A percentile compares a stretch with the other conserved stretches of the same genome.
Conservation (phyloP, 2,888 invertebrate species). For the Ferrisia virgata region DNA sequence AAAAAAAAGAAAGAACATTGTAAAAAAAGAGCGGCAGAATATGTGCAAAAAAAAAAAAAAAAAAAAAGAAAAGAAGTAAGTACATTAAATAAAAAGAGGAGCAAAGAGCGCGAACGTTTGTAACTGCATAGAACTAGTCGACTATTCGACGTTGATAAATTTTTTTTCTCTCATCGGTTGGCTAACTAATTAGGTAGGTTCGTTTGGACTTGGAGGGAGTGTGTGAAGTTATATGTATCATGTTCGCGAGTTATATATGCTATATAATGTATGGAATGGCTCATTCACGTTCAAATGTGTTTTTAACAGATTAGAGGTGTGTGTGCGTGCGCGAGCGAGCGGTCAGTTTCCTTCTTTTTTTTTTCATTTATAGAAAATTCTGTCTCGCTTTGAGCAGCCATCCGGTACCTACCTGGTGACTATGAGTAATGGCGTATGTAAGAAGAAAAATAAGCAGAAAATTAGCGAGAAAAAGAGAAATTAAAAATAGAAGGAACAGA, state of each 20-base stretch:
- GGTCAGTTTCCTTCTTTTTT: neutral
- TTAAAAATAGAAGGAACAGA: neutral
- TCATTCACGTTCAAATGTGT: neutral
- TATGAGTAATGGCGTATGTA: neutral
- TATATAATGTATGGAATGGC: no score
- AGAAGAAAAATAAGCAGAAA: neutral
- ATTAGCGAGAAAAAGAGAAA: neutral
- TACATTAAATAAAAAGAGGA: no score
- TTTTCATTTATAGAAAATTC: neutral
- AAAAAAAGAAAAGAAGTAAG: neutral
- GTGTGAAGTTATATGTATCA: neutral
- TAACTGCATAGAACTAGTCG: neutral
- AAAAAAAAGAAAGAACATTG: neutral
- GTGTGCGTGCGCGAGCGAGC: neutral
- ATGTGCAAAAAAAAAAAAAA: neutral
- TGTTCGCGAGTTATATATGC: neutral
- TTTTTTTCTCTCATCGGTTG: neutral
- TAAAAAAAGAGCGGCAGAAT: neutral
- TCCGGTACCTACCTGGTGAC: neutral
- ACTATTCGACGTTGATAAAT: neutral
- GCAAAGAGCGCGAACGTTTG: neutral
- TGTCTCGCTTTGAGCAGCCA: neutral
- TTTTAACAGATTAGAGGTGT: neutral
- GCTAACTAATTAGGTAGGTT: neutral
- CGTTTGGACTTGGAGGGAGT: neutral